Base-by-base conservation (phyloP, 2,797 vertebrate genomes). In the Ammospiza maritima region DNA sequence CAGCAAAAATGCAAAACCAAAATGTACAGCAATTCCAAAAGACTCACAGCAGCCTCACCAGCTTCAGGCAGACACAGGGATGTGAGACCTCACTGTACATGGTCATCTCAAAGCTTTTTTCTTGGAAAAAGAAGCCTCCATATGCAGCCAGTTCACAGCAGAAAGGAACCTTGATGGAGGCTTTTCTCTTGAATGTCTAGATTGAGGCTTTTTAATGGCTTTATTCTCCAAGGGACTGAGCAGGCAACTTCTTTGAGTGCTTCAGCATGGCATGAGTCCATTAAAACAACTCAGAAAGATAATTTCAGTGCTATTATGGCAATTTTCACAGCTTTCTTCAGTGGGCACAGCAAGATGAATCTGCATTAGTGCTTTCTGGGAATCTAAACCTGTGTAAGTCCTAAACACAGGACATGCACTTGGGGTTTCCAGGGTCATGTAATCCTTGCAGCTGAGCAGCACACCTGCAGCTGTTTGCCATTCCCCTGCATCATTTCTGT, bases 311-410 rank as follows among this genome's bases (percentile, higher is more conserved):
- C 87, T 90, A 85, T 96, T 94, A 90, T 5, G 16, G 89, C 80
- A 83, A 83, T 95, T 95, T 96, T 78, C 90, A 86, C 78, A 92
- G 89, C 87, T 91, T 91, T 87, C 75, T 51, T 69, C 69, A 72
- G 65, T 54, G 69, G 73, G 70, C 34, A 79, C n/a, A 84, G 66
- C 58, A 81, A 76, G 88, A 93, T 50, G 73, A 81, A 94, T 78
- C 56, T 70, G 71, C 87, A 85, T 89, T 91, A 90, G n/a, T 34
- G 44, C 75, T 94, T 94, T 84, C 90, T 92, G 88, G 57, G 64
- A 81, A 86, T 71, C 70, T 44, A 38, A 74, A 9, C 57, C 72
- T 87, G 13, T 26, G 6, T 47, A 89, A 79, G 57, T 50, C 25
- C 61, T 56, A 70, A 85, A 65, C 2, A 6, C 25, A 84, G 64